Conservation (phyloP, 2,797 vertebrate genomes). For the Falco columbarius region DNA sequence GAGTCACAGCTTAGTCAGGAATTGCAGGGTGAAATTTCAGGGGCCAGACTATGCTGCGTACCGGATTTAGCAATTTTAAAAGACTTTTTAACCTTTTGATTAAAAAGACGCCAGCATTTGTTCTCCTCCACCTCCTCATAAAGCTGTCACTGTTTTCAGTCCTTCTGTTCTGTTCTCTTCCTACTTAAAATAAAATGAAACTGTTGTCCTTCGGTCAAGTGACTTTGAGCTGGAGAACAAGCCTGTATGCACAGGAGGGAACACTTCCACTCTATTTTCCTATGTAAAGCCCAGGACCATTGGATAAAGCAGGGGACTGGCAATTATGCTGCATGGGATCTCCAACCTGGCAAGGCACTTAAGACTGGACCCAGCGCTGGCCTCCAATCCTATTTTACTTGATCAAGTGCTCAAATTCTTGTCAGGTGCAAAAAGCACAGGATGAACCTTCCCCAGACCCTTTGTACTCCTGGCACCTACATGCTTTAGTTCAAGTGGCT, state of each 20-base stretch:
- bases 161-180: background rate
- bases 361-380: background rate
- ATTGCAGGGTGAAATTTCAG: background rate
- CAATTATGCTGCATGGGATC: background rate
- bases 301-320: background rate
- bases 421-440: background rate
- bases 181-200: slow-evolving; percentile 20
- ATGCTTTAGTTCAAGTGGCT: background rate
- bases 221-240: background rate
- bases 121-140: slow-evolving; percentile 43
- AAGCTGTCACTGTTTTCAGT: slow-evolving; percentile 37
- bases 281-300: background rate
- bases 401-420: background rate
- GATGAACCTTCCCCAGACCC: fast-evolving
- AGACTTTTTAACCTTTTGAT: slow-evolving; percentile 43
- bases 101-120: slow-evolving; percentile 11
- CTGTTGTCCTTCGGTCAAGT: background rate
- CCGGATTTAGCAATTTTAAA: background rate
- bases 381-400: background rate
- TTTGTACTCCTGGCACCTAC: background rate
- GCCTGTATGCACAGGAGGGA: background rate
- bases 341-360: background rate
- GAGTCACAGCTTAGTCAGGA: background rate
- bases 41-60: background rate
- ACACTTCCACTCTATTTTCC: background rate